Evolutionary conservation across 2,113 vertebrate species (phyloP), one percentile per base, ranked within the genome.

Genomic region (Oryzias javanicus): DNA sequence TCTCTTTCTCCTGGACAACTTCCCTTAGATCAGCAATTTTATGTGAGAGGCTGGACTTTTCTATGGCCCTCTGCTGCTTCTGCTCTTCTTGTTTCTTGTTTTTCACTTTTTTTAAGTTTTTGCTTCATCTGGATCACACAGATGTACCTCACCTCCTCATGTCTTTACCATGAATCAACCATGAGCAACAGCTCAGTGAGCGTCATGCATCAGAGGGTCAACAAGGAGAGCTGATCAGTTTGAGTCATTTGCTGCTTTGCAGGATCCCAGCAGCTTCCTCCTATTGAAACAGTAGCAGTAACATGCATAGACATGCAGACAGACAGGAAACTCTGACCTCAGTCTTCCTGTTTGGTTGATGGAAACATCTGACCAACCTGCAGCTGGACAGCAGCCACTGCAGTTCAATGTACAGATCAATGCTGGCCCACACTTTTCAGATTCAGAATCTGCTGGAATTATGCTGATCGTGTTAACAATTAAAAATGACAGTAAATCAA

Each of bases 201-300:
- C 0, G 25, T 49, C 25, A 64, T 6, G 1, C 4, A 10, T 10
- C 25, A 51, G n/a, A 6, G 44, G 24, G n/a, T 53, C 15, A 20
- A n/a, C 56, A 48, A 41, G 18, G 16, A 58, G 42, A 72, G 4
- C 17, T 49, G 22, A 70, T 49, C 15, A 20, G 17, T 17, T 14
- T n/a, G 15, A 67, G 49, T 49, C 49, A n/a, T 64, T 72, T 22
- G 61, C 52, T 58, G 8, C 60, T 65, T 63, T 65, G 25, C 5
- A 8, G 50, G 72, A 55, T 76, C 70, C 64, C 20, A 14, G 42
- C 24, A 10, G 64, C 78, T 85, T 88, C 86, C 86, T 83, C 42
- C 82, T 42, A 84, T 86, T 89, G 63, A 89, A 85, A 86, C 84
- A 85, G 86, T 80, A 85, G 83, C 81, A 55, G 57, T 6, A 3